A percentile compares a stretch with the other conserved stretches of the same genome.
These are phyloP conservation scores for Stichopus chloronotus DNA, from an alignment of 35 echinoderm and acorn worm species.

Conservation along the genomic window DNA sequence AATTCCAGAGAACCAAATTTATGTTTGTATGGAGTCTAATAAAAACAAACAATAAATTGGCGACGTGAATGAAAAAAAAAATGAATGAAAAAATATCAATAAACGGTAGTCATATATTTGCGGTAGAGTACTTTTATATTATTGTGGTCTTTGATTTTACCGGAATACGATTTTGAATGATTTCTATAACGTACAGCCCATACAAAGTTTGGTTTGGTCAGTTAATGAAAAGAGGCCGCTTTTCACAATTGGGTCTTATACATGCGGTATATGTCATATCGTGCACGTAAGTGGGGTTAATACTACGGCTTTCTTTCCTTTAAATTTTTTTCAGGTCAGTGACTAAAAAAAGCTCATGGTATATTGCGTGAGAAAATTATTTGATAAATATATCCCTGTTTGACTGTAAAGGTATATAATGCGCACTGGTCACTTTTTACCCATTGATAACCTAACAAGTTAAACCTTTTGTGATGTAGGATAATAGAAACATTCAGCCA, in stretches of 20 bases:
- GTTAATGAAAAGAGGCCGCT: neutral
- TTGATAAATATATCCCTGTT: neutral
- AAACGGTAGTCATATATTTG: neutral
- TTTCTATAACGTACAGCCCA: neutral
- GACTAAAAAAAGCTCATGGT: neutral
- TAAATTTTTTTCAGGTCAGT: neutral
- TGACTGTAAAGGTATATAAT: neutral
- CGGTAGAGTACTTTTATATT: neutral
- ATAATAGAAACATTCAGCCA: too few species aligned
- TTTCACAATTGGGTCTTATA: too few species aligned
- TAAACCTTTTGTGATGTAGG: neutral
- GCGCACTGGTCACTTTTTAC: neutral
- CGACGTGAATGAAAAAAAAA: too few species aligned
- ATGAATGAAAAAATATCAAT: too few species aligned
- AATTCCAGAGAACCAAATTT: too few species aligned
- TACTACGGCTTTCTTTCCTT: too few species aligned
- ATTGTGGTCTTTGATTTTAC: neutral
- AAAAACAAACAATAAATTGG: too few species aligned
- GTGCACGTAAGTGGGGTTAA: too few species aligned
- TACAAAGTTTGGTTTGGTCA: neutral
- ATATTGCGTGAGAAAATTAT: slow-evolving; percentile 16
- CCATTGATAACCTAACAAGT: neutral
- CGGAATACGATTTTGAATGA: neutral
- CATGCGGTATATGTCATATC: too few species aligned
- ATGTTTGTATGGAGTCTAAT: too few species aligned